Conservation (phyloP, 2,113 vertebrate species). For the Alexandromys fortis region DNA sequence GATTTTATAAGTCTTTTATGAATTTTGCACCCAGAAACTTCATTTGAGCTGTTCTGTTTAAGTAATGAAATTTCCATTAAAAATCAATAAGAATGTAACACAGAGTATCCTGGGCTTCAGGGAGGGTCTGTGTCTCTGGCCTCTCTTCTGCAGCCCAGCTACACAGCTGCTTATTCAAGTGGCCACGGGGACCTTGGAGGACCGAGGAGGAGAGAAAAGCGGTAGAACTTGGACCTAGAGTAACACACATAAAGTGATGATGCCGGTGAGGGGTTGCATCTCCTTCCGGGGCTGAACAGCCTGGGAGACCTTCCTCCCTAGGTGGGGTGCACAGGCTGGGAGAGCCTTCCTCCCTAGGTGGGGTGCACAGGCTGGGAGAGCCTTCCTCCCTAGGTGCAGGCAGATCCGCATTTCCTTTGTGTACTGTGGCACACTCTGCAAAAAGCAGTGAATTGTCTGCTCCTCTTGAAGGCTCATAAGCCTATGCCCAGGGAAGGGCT, state of each 20-base stretch:
- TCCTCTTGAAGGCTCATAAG: neutral
- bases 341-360: fast-evolving
- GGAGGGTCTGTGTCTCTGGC: fast-evolving
- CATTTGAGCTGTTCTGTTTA: neutral
- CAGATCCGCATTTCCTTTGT: neutral
- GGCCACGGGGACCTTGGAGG: fast-evolving
- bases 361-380: fast-evolving
- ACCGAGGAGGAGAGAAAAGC: fast-evolving
- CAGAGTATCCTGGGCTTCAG: neutral
- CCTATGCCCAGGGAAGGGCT: neutral
- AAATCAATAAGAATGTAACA: neutral
- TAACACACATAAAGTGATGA: no score
- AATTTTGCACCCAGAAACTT: neutral
- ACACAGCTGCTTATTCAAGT: no score
- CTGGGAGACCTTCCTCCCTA: no score
- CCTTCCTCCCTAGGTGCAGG: fast-evolving
- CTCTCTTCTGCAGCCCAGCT: fast-evolving
- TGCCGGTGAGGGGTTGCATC: fast-evolving
- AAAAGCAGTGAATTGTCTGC: neutral
- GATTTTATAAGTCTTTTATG: neutral
- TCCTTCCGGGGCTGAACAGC: no score
- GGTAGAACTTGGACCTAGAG: fast-evolving
- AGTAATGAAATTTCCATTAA: neutral
- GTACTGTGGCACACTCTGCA: fast-evolving
- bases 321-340: fast-evolving